These are phyloP conservation scores for Enteromius unitaeniatus DNA, from an alignment of 2,797 vertebrate species.

Conservation along the genomic window DNA sequence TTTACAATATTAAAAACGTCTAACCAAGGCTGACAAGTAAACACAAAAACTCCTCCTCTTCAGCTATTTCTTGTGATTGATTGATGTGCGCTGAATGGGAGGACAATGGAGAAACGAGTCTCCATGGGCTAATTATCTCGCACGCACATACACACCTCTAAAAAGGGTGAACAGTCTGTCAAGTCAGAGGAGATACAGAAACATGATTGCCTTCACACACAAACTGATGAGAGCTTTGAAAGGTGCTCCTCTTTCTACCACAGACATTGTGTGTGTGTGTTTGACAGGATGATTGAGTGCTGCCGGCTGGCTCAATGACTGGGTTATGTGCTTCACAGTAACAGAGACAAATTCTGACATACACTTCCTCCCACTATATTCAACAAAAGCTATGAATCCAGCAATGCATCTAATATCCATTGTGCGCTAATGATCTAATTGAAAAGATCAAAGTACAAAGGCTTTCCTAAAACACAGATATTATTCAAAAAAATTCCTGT, in stretches of 20 bases:
- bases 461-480: background rate
- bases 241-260: slow-evolving; percentile 1
- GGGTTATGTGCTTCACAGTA: slow-evolving; percentile 25
- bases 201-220: slow-evolving; percentile 12
- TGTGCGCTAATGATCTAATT: background rate
- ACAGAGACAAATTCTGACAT: slow-evolving; percentile 40
- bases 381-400: slow-evolving; percentile 11
- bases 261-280: background rate
- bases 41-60: slow-evolving; percentile 55
- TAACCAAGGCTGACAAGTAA: slow-evolving; percentile 56
- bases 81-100: background rate
- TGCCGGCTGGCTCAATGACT: slow-evolving; percentile 10
- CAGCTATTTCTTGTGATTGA: slow-evolving; percentile 12
- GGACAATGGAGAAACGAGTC: slow-evolving; percentile 1
- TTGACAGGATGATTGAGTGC: slow-evolving; percentile 38
- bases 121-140: slow-evolving; percentile 36
- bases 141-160: background rate
- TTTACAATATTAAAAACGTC: slow-evolving; percentile 51
- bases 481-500: background rate
- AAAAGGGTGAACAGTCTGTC: slow-evolving; percentile 18
- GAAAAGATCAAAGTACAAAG: background rate
- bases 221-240: slow-evolving; percentile 12
- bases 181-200: slow-evolving; percentile 6
- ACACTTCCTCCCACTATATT: background rate
- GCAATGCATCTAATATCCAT: background rate